These are phyloP conservation scores for Drosophila chauvacae DNA, from an alignment of 1,140 invertebrate genomes.

Conservation along the genomic window DNA sequence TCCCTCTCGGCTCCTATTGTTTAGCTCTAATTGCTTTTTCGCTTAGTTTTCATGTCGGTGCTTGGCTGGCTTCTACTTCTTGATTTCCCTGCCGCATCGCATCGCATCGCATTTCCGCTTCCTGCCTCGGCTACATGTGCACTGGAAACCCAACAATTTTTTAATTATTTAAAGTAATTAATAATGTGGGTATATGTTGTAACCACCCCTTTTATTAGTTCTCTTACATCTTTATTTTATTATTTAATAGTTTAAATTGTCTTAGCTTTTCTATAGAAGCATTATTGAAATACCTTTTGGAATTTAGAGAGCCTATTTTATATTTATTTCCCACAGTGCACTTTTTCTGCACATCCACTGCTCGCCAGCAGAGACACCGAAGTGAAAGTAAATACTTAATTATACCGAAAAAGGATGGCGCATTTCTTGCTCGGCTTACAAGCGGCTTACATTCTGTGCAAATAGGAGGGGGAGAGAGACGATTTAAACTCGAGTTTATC, in stretches of 20 bases:
- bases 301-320: too few species aligned
- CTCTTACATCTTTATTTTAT: too few species aligned
- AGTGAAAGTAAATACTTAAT: constrained; percentile 80
- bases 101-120: constrained; percentile 59
- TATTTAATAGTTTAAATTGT: neutral
- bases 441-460: constrained; percentile 68
- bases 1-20: constrained; percentile 40
- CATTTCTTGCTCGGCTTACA: constrained; percentile 64
- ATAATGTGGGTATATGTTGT: neutral
- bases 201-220: too few species aligned
- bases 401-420: constrained; percentile 47
- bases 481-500: constrained; percentile 43
- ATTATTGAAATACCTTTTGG: rapidly evolving
- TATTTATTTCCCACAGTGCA: neutral
- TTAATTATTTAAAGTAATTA: neutral
- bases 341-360: neutral
- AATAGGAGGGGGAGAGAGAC: constrained; percentile 8
- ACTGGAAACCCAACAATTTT: neutral
- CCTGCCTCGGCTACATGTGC: constrained; percentile 11
- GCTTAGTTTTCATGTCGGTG: constrained; percentile 72
- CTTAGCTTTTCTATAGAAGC: neutral
- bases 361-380: constrained; percentile 15
- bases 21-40: constrained; percentile 76
- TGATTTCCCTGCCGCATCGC: constrained; percentile 65
- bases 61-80: constrained; percentile 53